Conservation (phyloP, 2,888 invertebrate genomes). For the Drosophila melanosoma region DNA sequence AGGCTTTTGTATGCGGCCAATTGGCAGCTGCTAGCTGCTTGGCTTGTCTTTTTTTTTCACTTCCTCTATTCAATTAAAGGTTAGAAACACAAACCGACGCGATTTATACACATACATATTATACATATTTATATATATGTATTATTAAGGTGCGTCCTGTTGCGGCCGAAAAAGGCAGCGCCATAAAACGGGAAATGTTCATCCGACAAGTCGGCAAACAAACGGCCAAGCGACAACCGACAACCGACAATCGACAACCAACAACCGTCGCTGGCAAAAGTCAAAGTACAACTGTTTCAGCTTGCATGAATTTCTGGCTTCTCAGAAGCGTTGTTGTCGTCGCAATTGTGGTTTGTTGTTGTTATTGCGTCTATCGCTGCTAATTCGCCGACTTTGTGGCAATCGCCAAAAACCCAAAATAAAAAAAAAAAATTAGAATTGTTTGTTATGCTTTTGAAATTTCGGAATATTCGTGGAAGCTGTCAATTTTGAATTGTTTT, state of each 20-base stretch:
- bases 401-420: slow-evolving; percentile 25
- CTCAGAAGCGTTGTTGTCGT: slow-evolving; percentile 32
- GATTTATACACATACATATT: slow-evolving; percentile 2
- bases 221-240: slow-evolving; percentile 16
- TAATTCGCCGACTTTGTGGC: slow-evolving; percentile 32
- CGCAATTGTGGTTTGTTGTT: slow-evolving; percentile 10
- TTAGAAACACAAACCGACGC: slow-evolving; percentile 49
- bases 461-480: slow-evolving; percentile 25
- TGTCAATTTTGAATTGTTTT: slow-evolving; percentile 18
- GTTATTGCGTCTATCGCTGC: slow-evolving; percentile 28
- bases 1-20: slow-evolving; percentile 27
- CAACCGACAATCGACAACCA: slow-evolving; percentile 30
- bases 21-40: slow-evolving; percentile 32
- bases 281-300: slow-evolving; percentile 68
- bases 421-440: slow-evolving; percentile 7
- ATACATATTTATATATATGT: slow-evolving; percentile 10
- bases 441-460: slow-evolving; percentile 30
- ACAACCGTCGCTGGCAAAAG: slow-evolving; percentile 64
- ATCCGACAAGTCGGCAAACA: slow-evolving; percentile 42
- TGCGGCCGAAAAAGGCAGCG: slow-evolving; percentile 65
- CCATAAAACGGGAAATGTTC: slow-evolving; percentile 46
- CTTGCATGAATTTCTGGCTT: slow-evolving; percentile 50
- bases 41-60: slow-evolving; percentile 9
- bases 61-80: slow-evolving; percentile 64
- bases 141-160: slow-evolving; percentile 77